Percentiles rank a stretch among this genome's conserved stretches.
Evolutionary conservation across 1,140 invertebrate species (phyloP).

Genomic region (Drosophila paulistorum): DNA sequence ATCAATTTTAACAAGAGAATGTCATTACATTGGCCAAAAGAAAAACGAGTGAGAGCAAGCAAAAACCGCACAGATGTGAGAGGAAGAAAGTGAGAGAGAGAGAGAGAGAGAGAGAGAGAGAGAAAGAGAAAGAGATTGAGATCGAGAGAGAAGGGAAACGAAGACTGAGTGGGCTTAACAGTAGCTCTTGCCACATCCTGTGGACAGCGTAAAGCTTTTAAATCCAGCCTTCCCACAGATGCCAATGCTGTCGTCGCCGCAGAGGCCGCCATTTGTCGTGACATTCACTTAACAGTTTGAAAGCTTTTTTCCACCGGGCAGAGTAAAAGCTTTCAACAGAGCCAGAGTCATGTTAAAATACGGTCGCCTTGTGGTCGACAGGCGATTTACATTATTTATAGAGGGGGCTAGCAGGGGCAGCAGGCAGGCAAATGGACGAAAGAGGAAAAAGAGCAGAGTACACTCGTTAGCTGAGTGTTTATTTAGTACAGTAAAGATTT

Average conservation of each 20-base stretch:
- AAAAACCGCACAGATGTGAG: too few relatives aligned
- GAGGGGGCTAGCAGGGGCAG: constrained; percentile 31
- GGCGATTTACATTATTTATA: constrained; percentile 76
- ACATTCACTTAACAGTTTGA: constrained; percentile 54
- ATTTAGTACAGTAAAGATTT: constrained; percentile 35
- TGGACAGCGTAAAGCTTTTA: constrained; percentile 76
- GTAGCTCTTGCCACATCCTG: constrained; percentile 63
- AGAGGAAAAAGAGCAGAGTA: not conserved
- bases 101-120: not conserved
- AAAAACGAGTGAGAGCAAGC: not conserved
- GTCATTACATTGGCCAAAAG: constrained; percentile 22
- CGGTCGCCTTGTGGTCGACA: constrained; percentile 18
- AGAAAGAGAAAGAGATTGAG: too few relatives aligned
- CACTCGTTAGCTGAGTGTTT: constrained; percentile 55
- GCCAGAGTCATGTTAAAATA: constrained; percentile 53
- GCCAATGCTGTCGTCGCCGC: not conserved
- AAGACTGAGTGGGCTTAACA: constrained; percentile 53
- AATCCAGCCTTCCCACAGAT: constrained; percentile 44
- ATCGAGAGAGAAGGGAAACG: not conserved
- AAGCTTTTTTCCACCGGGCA: constrained; percentile 44
- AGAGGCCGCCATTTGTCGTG: not conserved
- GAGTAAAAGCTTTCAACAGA: constrained; percentile 64
- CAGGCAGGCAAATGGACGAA: constrained; percentile 29
- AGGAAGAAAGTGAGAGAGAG: not conserved
- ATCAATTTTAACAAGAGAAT: constrained; percentile 48